phyloP scores from a whole-genome alignment of 2,888 invertebrate genomes.

The Podotricha telesiphe region DNA sequence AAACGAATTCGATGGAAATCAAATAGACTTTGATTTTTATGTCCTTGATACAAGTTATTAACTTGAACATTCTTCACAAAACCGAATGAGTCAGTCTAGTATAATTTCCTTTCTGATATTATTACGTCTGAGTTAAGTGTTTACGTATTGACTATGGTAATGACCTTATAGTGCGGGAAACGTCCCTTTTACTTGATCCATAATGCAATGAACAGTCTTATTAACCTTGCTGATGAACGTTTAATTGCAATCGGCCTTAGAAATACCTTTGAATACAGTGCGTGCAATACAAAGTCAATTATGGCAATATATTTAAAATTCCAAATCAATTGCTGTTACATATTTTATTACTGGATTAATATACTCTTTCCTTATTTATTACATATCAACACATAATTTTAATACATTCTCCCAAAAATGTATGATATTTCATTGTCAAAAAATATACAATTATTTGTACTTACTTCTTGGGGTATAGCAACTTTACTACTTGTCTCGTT shows the following conservation, averaged over 20 bases:
- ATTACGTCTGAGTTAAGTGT: conserved; percentile 8
- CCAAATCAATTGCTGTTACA: not conserved
- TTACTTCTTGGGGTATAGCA: too few relatives aligned
- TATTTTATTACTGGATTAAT: not conserved
- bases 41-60: conserved; percentile 15
- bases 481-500: too few relatives aligned
- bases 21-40: not conserved
- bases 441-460: too few relatives aligned
- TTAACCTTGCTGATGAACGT: conserved; percentile 36
- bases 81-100: conserved; percentile 29
- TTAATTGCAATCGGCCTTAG: conserved; percentile 42
- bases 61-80: conserved; percentile 31
- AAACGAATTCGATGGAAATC: not conserved
- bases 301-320: conserved; percentile 12
- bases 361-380: not conserved
- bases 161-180: conserved; percentile 36
- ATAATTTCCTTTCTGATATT: conserved; percentile 27
- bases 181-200: conserved; percentile 37
- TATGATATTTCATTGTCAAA: too few relatives aligned
- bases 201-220: conserved; percentile 35
- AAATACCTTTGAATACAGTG: conserved; percentile 31
- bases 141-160: conserved; percentile 32
- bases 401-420: too few relatives aligned
- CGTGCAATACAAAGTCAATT: conserved; percentile 6
- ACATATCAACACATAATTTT: too few relatives aligned